Conservation (phyloP, 2,113 vertebrate species). For the Coptodon bakossiorum region DNA sequence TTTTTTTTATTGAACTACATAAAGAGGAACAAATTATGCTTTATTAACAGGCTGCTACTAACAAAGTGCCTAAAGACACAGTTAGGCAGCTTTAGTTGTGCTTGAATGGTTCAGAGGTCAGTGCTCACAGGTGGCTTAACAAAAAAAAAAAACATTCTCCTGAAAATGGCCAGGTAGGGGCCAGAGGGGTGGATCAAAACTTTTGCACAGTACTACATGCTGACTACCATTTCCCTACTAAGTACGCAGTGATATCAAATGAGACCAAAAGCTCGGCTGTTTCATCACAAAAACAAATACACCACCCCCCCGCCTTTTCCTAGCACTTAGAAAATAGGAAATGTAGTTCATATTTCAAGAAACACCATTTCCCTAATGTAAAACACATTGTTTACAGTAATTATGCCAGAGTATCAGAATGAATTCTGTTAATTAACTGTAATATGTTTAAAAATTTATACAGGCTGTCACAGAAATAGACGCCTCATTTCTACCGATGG, state of each 20-base stretch:
- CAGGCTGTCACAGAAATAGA: background rate
- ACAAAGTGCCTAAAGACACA: background rate
- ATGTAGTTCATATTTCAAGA: background rate
- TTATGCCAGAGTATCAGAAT: background rate
- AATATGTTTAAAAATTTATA: background rate
- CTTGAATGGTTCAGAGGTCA: background rate
- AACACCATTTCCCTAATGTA: background rate
- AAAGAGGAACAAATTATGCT: background rate
- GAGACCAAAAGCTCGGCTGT: background rate
- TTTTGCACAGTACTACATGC: background rate
- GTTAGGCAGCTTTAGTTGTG: background rate
- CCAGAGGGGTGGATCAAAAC: background rate
- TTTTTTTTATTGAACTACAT: background rate
- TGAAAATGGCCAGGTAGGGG: background rate
- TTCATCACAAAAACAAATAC: background rate
- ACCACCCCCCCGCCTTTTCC: rapidly evolving
- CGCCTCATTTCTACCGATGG: background rate
- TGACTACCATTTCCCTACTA: background rate
- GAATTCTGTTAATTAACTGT: background rate
- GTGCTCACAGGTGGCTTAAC: background rate
- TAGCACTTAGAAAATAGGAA: background rate
- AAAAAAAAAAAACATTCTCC: rapidly evolving
- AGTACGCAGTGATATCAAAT: background rate
- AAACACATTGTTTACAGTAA: background rate
- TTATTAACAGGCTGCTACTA: background rate